Conservation (phyloP, 2,797 vertebrate genomes). For the Rousettus madagascariensis region DNA sequence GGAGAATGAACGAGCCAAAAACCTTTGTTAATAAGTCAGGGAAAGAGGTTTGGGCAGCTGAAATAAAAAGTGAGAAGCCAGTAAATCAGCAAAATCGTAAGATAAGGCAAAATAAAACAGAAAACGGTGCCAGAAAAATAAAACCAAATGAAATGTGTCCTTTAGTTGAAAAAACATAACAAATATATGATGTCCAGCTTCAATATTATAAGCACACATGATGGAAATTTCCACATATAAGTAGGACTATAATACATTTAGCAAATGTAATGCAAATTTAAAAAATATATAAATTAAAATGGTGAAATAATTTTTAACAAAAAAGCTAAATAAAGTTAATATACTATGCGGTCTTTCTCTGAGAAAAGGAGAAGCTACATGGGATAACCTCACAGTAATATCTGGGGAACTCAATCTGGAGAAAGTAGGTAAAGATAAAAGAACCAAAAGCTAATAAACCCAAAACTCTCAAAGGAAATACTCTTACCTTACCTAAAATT, state of each 20-base stretch:
- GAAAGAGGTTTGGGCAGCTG: constrained; percentile 51
- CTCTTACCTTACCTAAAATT: not conserved
- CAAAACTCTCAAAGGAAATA: not conserved
- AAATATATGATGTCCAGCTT: not conserved
- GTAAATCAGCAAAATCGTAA: constrained; percentile 19
- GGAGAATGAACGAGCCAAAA: constrained; percentile 61
- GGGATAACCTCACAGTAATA: not conserved
- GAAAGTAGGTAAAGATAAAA: constrained; percentile 35
- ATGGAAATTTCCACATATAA: not conserved
- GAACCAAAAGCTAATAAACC: constrained; percentile 22
- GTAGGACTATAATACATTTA: not conserved
- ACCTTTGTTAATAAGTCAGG: constrained; percentile 40
- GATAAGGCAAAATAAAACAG: constrained; percentile 40
- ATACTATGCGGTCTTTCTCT: not conserved
- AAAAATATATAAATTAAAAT: constrained; percentile 2
- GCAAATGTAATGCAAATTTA: not conserved
- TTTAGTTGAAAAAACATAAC: not conserved
- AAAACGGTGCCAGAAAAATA: not conserved
- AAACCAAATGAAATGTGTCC: not conserved
- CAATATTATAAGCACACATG: not conserved
- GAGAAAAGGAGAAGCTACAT: constrained; percentile 2
- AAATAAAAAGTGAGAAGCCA: constrained; percentile 58
- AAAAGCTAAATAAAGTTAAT: constrained; percentile 3
- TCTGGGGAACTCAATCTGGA: constrained; percentile 2
- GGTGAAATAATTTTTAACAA: not conserved